phyloP scores from a whole-genome alignment of 2,113 vertebrate species.

The Scomber japonicus region DNA sequence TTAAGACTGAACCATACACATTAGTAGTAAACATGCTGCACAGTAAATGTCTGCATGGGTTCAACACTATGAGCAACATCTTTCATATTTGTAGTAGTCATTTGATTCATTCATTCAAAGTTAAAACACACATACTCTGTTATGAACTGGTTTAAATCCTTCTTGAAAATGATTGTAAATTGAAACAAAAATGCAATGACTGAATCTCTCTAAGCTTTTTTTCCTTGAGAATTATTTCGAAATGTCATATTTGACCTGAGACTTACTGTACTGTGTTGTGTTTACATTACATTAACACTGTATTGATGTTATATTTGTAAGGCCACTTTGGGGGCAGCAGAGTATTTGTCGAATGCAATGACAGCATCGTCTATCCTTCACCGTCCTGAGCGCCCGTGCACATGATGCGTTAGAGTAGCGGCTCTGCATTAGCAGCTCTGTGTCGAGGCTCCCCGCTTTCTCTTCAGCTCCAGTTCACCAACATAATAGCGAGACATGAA shows the following conservation, averaged over 20 bases:
- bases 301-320: not conserved
- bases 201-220: not conserved
- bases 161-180: not conserved
- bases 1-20: too few relatives aligned
- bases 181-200: too few relatives aligned
- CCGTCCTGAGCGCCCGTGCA: not conserved
- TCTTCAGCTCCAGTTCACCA: slow-evolving; percentile 80
- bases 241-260: not conserved
- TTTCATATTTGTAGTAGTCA: not conserved
- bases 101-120: too few relatives aligned
- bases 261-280: not conserved
- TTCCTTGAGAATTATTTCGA: not conserved
- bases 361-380: not conserved
- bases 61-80: not conserved
- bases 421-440: slow-evolving; percentile 66
- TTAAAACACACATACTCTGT: not conserved
- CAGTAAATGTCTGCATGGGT: not conserved
- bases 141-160: not conserved
- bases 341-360: not conserved
- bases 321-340: not conserved
- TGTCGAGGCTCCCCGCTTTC: slow-evolving; percentile 58
- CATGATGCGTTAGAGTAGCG: slow-evolving; percentile 24
- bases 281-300: not conserved
- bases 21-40: too few relatives aligned
- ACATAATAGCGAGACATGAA: slow-evolving; percentile 64